Percentiles rank a stretch among this genome's conserved stretches.
Conservation (phyloP, 2,113 vertebrate species). For the Phyllostomus hastatus region DNA sequence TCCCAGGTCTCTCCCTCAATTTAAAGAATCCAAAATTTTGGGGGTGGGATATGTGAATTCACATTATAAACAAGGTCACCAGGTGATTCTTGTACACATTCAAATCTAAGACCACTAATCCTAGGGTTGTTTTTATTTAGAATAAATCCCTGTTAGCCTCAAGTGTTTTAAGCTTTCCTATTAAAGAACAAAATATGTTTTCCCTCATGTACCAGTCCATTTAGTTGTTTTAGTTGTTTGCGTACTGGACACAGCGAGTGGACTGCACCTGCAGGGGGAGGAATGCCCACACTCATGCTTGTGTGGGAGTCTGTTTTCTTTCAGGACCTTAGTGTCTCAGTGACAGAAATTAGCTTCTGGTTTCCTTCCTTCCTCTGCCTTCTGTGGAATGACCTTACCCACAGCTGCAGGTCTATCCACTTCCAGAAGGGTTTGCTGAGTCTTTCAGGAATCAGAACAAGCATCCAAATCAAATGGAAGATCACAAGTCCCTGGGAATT, state of each 20-base stretch:
- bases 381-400: neutral
- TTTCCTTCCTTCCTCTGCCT: neutral
- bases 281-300: neutral
- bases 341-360: neutral
- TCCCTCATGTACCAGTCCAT: neutral
- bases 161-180: neutral
- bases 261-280: neutral
- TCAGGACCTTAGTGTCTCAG: neutral
- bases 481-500: neutral
- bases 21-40: neutral
- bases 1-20: neutral
- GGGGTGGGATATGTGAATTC: neutral
- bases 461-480: neutral
- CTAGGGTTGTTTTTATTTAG: neutral
- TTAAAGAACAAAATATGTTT: neutral
- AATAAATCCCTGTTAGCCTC: conserved; percentile 3
- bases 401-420: neutral
- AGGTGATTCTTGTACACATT: neutral
- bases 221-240: neutral
- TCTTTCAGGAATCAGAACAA: neutral
- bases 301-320: neutral
- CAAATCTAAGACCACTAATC: neutral
- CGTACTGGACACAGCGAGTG: neutral
- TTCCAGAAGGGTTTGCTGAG: neutral
- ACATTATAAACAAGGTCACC: neutral